A percentile compares a stretch with the other conserved stretches of the same genome.
phyloP scores from a whole-genome alignment of 1,140 invertebrate species.

The Ylistrum balloti region DNA sequence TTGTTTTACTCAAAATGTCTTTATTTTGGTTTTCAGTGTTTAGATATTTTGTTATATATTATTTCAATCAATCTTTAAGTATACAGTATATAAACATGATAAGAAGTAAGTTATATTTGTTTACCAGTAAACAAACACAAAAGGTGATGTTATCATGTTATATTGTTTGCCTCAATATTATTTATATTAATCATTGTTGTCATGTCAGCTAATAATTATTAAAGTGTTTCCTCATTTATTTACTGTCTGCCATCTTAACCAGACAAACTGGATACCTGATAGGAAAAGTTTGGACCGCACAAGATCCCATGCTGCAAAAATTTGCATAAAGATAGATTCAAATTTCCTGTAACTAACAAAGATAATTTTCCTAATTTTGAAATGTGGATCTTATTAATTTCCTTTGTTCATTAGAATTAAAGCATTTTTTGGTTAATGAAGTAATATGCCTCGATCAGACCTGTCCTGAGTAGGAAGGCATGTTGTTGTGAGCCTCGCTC shows the following conservation, averaged over 20 bases:
- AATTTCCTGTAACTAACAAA: no score
- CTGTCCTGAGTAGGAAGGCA: neutral
- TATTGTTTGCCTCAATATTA: neutral
- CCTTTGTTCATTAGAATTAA: neutral
- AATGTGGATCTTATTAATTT: no score
- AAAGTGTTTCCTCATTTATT: neutral
- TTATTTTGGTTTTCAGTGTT: no score
- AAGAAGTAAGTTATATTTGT: neutral
- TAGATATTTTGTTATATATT: no score
- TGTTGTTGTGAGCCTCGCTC: slow-evolving; percentile 2
- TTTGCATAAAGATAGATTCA: neutral
- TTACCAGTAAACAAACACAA: neutral
- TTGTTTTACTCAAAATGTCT: no score
- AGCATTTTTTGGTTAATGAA: neutral
- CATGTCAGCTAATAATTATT: neutral
- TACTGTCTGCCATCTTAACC: neutral
- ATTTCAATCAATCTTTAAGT: neutral
- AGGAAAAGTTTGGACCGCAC: neutral
- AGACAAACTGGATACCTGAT: neutral
- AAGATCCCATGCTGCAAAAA: slow-evolving; percentile 11
- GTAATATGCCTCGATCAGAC: neutral
- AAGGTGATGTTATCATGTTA: neutral
- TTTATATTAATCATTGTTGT: neutral
- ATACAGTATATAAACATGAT: neutral
- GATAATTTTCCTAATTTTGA: neutral